Evolutionary conservation across 2,888 invertebrate species (phyloP), one percentile per base, ranked within the genome.

Genomic region (Megamerina dolium): DNA sequence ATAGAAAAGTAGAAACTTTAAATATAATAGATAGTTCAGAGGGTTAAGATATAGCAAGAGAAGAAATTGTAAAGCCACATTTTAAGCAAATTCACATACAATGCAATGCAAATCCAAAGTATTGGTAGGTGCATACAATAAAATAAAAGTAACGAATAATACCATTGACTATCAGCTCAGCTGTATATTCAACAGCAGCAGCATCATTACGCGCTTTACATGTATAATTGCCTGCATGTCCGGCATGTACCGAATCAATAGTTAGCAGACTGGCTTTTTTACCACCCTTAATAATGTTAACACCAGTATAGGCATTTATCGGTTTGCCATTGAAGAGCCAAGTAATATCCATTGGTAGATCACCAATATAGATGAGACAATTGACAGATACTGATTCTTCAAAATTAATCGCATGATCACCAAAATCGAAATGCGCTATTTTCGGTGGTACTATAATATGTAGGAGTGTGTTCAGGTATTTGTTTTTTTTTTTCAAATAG

Each of bases 161-260:
- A 68, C 86, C 87, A 73, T 85, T 83, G 50, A 87, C 83, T 73
- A 79, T 75, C 66, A 87, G 74, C 60, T 77, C 74, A 51, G 84
- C 78, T 37, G 82, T 78, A 70, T 80, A 80, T 64, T 79, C 81
- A 56, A 78, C 76, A 47, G 75, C 72, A 55, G 83, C 84, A 49
- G 83, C 86, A 60, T 74, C 73, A 73, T 87, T 87, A 57, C 77
- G 77, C 13, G 84, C 87, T 46, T 77, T 74, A 70, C 88, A 88
- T 36, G 84, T 82, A 64, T 87, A 88, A 59, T 80, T 79, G 38
- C 87, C 87, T 54, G 81, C 81, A 69, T 87, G 84, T 41, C 74
- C 75, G 61, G 73, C 78, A 58, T 77, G 74, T 42, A 78, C 79
- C 34, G 78, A 76, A 66, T 80, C 79, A 58, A 81, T 79, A 51